Percentiles rank a stretch among this genome's conserved stretches.
These are phyloP conservation scores for Calyptomena viridis DNA, from an alignment of 2,113 vertebrate species.

Conservation along the genomic window DNA sequence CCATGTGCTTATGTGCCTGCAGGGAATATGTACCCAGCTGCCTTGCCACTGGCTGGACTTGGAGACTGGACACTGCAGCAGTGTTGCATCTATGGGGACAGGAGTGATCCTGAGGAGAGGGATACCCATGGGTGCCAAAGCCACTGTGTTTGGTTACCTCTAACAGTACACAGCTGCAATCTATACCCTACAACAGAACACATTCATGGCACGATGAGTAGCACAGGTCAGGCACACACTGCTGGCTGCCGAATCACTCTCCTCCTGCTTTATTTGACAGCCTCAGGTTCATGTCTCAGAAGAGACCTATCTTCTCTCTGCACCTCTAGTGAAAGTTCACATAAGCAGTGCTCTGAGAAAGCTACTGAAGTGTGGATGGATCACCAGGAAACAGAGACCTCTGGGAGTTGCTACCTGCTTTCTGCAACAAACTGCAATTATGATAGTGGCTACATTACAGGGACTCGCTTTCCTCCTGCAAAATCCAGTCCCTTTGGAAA, in stretches of 20 bases:
- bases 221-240: background rate
- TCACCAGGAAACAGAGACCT: background rate
- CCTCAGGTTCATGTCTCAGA: background rate
- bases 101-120: background rate
- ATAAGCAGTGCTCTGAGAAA: background rate
- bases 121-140: background rate
- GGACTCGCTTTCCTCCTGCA: background rate
- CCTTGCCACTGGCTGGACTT: background rate
- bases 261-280: background rate
- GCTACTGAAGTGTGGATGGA: background rate
- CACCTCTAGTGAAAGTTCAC: background rate
- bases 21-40: background rate
- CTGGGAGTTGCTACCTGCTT: background rate
- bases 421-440: background rate
- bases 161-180: background rate
- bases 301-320: background rate
- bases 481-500: background rate
- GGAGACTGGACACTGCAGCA: accelerated
- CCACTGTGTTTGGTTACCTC: background rate
- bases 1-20: background rate
- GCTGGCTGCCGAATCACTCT: background rate
- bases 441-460: background rate
- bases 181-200: background rate
- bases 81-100: background rate
- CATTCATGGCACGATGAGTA: background rate